phyloP scores from a whole-genome alignment of 64 coral and sea anemone genomes.

The Montipora cactus region DNA sequence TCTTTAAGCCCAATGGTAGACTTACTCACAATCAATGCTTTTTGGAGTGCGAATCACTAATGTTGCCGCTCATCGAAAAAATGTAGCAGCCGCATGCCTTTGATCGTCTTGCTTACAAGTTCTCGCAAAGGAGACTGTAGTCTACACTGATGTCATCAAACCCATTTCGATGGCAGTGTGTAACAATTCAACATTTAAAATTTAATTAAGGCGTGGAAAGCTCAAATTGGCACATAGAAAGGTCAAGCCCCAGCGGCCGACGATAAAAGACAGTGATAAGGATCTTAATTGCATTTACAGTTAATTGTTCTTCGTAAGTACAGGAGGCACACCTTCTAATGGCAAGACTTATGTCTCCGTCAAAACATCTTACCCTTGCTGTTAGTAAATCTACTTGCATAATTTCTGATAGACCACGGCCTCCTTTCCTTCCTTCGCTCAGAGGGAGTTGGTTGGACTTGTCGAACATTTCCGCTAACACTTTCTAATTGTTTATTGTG shows the following conservation, averaged over 20 bases:
- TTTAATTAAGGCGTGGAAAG: conserved; percentile 88
- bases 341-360: conserved; percentile 45
- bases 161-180: conserved; percentile 26
- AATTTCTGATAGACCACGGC: conserved; percentile 55
- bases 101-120: conserved; percentile 2
- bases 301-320: conserved; percentile 90
- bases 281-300: conserved; percentile 99
- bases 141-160: conserved; percentile 32
- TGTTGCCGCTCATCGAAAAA: neutral
- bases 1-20: conserved; percentile 54
- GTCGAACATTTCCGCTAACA: conserved; percentile 99
- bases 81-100: neutral
- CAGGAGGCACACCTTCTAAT: conserved; percentile 72
- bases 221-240: conserved; percentile 94
- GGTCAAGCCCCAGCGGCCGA: conserved; percentile 89
- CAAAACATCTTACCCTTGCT: conserved; percentile 42
- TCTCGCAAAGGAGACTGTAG: conserved; percentile 33
- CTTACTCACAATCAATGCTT: conserved; percentile 53
- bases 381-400: conserved; percentile 38
- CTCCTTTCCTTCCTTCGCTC: conserved; percentile 73
- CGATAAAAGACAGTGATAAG: conserved; percentile 92
- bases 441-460: conserved; percentile 85
- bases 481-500: conserved; percentile 84
- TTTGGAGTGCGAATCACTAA: conserved; percentile 20
- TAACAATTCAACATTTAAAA: conserved; percentile 80